Conservation (phyloP, 2,113 vertebrate species). For the Lutjanus erythropterus region DNA sequence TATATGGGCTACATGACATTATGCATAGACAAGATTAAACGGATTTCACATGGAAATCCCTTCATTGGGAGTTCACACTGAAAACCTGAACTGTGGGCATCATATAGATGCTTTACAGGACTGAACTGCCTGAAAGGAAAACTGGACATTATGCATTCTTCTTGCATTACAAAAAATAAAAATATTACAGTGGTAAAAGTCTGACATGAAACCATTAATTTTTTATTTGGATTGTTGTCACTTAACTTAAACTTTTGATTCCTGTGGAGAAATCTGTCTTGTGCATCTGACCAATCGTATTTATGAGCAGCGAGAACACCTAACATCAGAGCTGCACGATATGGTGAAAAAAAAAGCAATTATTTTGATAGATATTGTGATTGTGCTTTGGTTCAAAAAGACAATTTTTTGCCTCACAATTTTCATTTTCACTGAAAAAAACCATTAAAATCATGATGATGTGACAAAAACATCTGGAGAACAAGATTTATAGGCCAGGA, state of each 20-base stretch:
- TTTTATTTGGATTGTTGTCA: not conserved
- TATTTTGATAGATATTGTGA: too few relatives aligned
- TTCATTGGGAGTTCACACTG: conserved; percentile 39
- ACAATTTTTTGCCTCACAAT: too few relatives aligned
- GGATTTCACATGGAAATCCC: conserved; percentile 54
- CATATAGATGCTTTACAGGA: conserved; percentile 28
- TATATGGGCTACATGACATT: conserved; percentile 47
- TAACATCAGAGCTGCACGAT: too few relatives aligned
- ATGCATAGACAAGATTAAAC: conserved; percentile 57
- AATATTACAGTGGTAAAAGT: not conserved
- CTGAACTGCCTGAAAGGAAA: conserved; percentile 14
- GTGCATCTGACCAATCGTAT: not conserved
- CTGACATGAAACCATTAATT: not conserved
- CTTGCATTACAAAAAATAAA: not conserved
- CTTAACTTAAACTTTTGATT: not conserved
- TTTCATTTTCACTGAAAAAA: too few relatives aligned
- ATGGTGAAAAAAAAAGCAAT: too few relatives aligned
- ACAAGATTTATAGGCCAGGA: too few relatives aligned
- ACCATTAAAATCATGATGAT: too few relatives aligned
- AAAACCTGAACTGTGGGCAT: conserved; percentile 30
- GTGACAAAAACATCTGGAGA: too few relatives aligned
- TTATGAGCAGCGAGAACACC: not conserved
- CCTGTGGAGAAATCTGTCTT: not conserved
- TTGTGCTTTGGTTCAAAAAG: too few relatives aligned
- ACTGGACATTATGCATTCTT: conserved; percentile 10